Evolutionary conservation across 2,113 vertebrate species (phyloP).

Genomic region (Cochlearius cochlearius): DNA sequence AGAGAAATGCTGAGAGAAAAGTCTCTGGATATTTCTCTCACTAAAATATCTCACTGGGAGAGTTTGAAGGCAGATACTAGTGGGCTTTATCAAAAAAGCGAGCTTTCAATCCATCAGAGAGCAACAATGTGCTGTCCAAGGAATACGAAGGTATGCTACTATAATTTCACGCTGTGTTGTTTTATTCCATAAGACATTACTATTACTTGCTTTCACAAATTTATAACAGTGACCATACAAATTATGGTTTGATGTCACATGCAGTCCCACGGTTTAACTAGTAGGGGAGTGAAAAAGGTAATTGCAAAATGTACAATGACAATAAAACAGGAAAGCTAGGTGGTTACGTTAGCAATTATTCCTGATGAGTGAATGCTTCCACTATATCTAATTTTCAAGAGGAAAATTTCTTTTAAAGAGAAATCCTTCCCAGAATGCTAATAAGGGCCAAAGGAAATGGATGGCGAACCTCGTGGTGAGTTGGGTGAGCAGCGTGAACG

Average conservation of each 20-base stretch:
- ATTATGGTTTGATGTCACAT: slow-evolving; percentile 21
- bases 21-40: not conserved
- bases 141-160: slow-evolving; percentile 36
- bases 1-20: not conserved
- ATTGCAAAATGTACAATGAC: slow-evolving; percentile 23
- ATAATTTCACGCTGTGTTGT: slow-evolving; percentile 53
- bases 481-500: accelerated
- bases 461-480: not conserved
- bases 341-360: slow-evolving; percentile 30
- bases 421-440: not conserved
- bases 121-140: slow-evolving; percentile 11
- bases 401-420: not conserved
- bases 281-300: slow-evolving; percentile 20
- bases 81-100: slow-evolving; percentile 20
- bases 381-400: not conserved
- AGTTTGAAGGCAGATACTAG: slow-evolving; percentile 7
- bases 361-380: not conserved
- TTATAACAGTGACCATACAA: not conserved
- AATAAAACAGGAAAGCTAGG: slow-evolving; percentile 6
- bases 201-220: slow-evolving; percentile 35
- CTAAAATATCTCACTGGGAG: not conserved
- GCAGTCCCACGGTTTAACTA: not conserved
- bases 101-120: slow-evolving; percentile 36
- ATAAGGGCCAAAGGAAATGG: not conserved
- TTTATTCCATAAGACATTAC: slow-evolving; percentile 47